Percentiles rank a stretch among this genome's conserved stretches.
These are phyloP conservation scores for Phoebastria nigripes DNA, from an alignment of 2,797 vertebrate genomes.

Conservation along the genomic window DNA sequence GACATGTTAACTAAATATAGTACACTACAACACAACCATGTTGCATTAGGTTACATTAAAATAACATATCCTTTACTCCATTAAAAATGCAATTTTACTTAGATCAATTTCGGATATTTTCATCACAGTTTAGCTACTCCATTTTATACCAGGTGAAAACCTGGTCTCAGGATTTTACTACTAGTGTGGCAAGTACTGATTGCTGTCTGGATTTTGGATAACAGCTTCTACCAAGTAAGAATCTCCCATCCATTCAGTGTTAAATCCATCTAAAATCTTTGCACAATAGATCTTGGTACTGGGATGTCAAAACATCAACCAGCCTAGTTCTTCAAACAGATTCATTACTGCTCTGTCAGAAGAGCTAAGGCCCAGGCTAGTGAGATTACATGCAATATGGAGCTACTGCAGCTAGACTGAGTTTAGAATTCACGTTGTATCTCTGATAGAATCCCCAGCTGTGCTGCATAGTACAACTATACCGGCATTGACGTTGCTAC, in stretches of 20 bases:
- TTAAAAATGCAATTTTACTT: background rate
- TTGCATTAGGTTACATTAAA: background rate
- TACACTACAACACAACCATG: background rate
- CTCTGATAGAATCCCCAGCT: background rate
- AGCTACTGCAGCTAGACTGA: background rate
- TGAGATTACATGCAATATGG: background rate
- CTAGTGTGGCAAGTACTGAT: background rate
- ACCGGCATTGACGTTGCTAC: accelerated
- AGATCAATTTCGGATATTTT: background rate
- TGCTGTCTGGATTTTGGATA: background rate
- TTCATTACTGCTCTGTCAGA: background rate
- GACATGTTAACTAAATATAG: background rate
- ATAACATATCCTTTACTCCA: background rate
- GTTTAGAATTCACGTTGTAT: background rate
- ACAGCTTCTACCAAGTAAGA: background rate
- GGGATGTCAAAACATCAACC: background rate
- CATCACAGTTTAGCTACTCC: background rate
- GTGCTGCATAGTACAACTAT: background rate
- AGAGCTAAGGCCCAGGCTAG: background rate
- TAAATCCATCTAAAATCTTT: background rate
- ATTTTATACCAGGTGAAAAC: background rate
- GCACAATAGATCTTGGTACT: background rate
- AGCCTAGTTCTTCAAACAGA: background rate
- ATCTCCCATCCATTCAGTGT: background rate
- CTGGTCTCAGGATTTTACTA: background rate